Base-by-base conservation (phyloP, 2,113 vertebrate genomes). In the Myrmecophaga tridactyla region DNA sequence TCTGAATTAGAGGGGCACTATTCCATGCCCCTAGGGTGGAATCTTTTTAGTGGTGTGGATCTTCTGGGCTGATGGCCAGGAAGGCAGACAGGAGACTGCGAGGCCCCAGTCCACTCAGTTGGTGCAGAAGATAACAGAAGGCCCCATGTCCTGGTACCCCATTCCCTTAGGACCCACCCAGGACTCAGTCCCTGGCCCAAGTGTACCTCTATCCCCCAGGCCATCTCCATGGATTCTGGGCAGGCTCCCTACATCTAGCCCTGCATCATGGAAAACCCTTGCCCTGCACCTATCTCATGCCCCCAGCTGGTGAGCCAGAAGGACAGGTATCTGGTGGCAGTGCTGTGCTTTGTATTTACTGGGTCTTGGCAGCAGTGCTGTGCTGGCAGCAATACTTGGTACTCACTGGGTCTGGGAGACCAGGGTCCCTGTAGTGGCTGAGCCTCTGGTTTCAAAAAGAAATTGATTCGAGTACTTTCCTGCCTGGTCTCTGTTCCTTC, bases 401-500 rank as follows among this genome's bases (percentile, higher is more conserved):
- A n/a, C n/a, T n/a, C n/a, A n/a, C n/a, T n/a, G n/a, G n/a, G n/a
- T n/a, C n/a, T n/a, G n/a, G n/a, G n/a, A n/a, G n/a, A n/a, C n/a
- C n/a, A n/a, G n/a, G n/a, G n/a, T n/a, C n/a, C n/a, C n/a, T n/a
- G n/a, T n/a, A n/a, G n/a, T 34, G 34, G 36, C 72, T 72, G 86
- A 62, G 34, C 11, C 80, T 94, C 46, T 58, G 63, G 13, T 81
- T 92, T 88, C 85, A 85, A 67, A 60, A 75, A 39, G 53, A 89
- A 65, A 86, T 60, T 62, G 48, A 84, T 10, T 62, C 56, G n/a
- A 53, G 73, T 23, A 34, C 25, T 21, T 27, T 25, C 31, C 13
- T 36, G 17, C 27, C 41, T 93, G 51, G n/a, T 65, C 60, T 70
- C 53, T 75, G n/a, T 89, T 85, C 83, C 82, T 92, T 94, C 48